These are phyloP conservation scores for Pseudanteris insignis DNA, from an alignment of 2,888 invertebrate species.

Conservation along the genomic window DNA sequence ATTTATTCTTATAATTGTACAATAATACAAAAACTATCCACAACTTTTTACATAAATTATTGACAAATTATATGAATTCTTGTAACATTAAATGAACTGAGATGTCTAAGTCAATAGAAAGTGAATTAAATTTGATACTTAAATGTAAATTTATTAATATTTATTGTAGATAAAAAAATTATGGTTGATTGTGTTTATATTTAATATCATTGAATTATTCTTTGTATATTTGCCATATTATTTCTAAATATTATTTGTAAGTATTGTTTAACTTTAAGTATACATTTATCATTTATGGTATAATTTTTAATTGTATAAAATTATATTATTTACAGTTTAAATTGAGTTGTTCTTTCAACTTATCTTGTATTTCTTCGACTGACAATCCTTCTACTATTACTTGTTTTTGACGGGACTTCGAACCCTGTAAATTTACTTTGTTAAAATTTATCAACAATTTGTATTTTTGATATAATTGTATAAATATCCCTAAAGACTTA, in stretches of 20 bases:
- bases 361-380: slow-evolving; percentile 65
- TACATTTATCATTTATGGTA: slow-evolving; percentile 6
- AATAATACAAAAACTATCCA: background rate
- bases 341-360: slow-evolving; percentile 64
- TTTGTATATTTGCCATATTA: slow-evolving; percentile 34
- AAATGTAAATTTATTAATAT: slow-evolving; percentile 17
- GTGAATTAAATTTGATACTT: slow-evolving; percentile 7
- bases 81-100: no score
- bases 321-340: slow-evolving; percentile 11
- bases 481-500: no score
- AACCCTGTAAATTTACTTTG: slow-evolving; percentile 69
- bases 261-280: slow-evolving; percentile 6
- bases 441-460: no score
- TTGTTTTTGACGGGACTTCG: slow-evolving; percentile 71
- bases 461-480: no score
- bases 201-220: no score
- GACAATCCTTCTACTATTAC: slow-evolving; percentile 68
- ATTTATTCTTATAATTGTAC: no score
- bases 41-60: background rate
- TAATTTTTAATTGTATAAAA: slow-evolving; percentile 9
- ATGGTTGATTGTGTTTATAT: no score
- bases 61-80: no score
- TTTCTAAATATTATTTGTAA: slow-evolving; percentile 12
- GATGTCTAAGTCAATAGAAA: slow-evolving; percentile 25
- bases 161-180: slow-evolving; percentile 32